Evolutionary conservation across 1,140 invertebrate genomes (phyloP).

Genomic region (Stegodyphus mimosarum): DNA sequence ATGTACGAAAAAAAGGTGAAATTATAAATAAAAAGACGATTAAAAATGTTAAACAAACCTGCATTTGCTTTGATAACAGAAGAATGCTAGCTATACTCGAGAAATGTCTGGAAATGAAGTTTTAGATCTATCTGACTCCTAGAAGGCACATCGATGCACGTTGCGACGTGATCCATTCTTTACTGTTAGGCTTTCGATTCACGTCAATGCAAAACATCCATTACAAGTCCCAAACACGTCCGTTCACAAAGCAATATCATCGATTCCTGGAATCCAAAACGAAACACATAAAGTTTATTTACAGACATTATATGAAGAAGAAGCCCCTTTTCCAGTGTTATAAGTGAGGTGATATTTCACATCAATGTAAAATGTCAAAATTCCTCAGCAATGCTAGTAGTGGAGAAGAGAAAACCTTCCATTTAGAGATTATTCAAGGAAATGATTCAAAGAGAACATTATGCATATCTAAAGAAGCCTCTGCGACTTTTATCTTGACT

Average conservation of each 20-base stretch:
- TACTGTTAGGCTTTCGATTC: not conserved
- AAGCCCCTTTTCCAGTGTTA: constrained; percentile 19
- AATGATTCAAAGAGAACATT: constrained; percentile 41
- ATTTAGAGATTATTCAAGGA: constrained; percentile 47
- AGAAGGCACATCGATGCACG: not conserved
- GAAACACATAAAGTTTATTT: constrained; percentile 25
- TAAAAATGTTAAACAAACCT: no score
- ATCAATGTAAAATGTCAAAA: constrained; percentile 26
- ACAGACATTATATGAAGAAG: constrained; percentile 29
- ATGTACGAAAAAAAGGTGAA: no score
- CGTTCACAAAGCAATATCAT: not conserved
- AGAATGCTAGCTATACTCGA: no score
- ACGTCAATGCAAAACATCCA: not conserved
- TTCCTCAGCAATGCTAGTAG: constrained; percentile 2
- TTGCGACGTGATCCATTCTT: not conserved
- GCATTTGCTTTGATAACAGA: no score
- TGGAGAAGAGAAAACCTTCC: not conserved
- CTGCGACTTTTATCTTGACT: constrained; percentile 37
- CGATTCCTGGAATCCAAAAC: constrained; percentile 4
- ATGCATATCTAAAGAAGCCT: constrained; percentile 41
- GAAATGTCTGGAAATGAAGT: no score
- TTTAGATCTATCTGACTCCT: no score
- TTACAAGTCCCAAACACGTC: constrained; percentile 22
- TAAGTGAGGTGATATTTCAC: constrained; percentile 43
- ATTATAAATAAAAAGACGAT: no score